These are phyloP conservation scores for Eupithecia dodoneata DNA, from an alignment of 2,888 invertebrate genomes.

Conservation along the genomic window DNA sequence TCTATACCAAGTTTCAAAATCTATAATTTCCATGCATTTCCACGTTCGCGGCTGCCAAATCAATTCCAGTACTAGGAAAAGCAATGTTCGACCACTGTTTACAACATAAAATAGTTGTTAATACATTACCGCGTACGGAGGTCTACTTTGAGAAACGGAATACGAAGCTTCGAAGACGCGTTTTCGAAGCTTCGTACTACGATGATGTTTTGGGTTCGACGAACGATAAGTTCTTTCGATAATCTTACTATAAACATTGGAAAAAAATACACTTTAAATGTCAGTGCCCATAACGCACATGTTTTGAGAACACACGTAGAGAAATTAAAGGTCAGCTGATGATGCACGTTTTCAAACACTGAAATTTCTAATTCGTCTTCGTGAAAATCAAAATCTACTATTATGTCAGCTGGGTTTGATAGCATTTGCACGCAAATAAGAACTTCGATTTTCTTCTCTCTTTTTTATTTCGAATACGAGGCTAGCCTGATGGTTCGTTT, in stretches of 20 bases:
- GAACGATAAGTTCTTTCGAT: neutral
- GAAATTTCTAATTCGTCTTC: no score
- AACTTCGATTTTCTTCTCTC: no score
- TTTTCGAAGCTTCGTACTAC: neutral
- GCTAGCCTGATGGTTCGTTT: neutral
- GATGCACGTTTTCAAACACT: no score
- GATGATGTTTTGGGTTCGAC: neutral
- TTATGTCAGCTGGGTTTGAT: no score
- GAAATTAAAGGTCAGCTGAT: neutral
- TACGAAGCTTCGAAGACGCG: neutral
- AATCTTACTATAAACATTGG: neutral
- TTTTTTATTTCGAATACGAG: no score
- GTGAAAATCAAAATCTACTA: no score
- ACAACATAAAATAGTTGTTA: constrained; percentile 7
- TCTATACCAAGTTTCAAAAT: neutral
- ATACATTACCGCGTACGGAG: neutral
- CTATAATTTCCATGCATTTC: neutral
- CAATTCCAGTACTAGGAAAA: constrained; percentile 7
- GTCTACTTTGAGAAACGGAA: neutral
- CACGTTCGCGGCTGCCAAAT: neutral
- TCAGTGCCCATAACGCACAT: neutral
- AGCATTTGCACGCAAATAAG: no score
- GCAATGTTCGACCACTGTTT: neutral
- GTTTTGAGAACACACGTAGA: neutral
- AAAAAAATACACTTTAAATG: neutral